Evolutionary conservation across 2,113 vertebrate genomes (phyloP).

Genomic region (Myocastor coypus): DNA sequence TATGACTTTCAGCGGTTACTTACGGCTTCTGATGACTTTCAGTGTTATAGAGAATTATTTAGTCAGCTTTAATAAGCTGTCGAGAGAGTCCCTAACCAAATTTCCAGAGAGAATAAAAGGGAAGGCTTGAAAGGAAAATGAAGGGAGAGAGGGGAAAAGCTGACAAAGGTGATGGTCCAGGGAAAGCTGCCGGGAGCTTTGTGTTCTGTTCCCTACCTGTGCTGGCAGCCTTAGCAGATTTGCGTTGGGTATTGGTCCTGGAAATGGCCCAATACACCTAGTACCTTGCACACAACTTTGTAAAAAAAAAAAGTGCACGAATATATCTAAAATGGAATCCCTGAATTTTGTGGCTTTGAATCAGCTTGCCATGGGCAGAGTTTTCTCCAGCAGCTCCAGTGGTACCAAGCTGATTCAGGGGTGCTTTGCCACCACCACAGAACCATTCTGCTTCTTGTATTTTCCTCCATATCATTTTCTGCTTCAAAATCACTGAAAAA

Average conservation of each 20-base stretch:
- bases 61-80: neutral
- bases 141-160: fast-evolving
- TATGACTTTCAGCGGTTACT: conserved; percentile 28
- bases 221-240: fast-evolving
- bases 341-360: neutral
- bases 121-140: neutral
- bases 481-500: neutral
- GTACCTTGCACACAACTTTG: fast-evolving
- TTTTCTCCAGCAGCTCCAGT: neutral
- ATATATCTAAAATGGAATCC: neutral
- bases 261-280: fast-evolving
- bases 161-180: fast-evolving
- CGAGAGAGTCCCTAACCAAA: neutral
- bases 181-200: fast-evolving
- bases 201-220: fast-evolving
- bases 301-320: fast-evolving
- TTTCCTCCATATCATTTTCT: neutral
- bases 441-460: fast-evolving
- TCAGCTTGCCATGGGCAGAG: fast-evolving
- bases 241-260: neutral
- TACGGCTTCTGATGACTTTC: conserved; percentile 44
- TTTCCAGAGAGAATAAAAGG: neutral
- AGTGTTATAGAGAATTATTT: neutral
- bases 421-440: fast-evolving
- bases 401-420: neutral